Conservation (phyloP, 2,113 vertebrate genomes). For the Chloroceryle aenea region DNA sequence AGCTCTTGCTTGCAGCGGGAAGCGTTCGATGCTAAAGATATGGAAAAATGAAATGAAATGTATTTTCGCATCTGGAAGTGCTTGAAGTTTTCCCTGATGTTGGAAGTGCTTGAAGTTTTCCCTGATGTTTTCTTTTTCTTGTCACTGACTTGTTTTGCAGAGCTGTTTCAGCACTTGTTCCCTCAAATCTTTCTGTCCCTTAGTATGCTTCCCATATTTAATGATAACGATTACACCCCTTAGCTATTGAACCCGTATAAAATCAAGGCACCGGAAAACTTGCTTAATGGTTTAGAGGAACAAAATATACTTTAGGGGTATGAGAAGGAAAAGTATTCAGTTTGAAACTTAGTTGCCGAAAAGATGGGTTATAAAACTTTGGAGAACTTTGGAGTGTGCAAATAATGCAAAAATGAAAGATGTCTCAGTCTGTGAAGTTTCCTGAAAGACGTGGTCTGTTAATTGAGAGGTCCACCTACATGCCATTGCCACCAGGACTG, state of each 20-base stretch:
- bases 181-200: background rate
- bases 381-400: constrained; percentile 30
- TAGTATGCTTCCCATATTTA: background rate
- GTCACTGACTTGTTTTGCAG: background rate
- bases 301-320: background rate
- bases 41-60: background rate
- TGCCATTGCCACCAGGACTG: background rate
- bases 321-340: background rate
- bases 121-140: background rate
- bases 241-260: constrained; percentile 34
- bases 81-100: background rate
- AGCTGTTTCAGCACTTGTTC: background rate
- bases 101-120: background rate
- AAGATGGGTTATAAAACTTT: constrained; percentile 40
- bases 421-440: background rate
- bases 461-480: background rate
- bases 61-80: background rate
- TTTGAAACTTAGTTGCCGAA: background rate
- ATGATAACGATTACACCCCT: background rate
- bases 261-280: constrained; percentile 2
- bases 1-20: background rate
- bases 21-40: background rate
- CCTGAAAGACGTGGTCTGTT: background rate
- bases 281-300: constrained; percentile 20
- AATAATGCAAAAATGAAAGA: constrained; percentile 29